Base-by-base conservation (phyloP, 92 coral and sea anemone species). In the Chrysogorgia sp. region DNA sequence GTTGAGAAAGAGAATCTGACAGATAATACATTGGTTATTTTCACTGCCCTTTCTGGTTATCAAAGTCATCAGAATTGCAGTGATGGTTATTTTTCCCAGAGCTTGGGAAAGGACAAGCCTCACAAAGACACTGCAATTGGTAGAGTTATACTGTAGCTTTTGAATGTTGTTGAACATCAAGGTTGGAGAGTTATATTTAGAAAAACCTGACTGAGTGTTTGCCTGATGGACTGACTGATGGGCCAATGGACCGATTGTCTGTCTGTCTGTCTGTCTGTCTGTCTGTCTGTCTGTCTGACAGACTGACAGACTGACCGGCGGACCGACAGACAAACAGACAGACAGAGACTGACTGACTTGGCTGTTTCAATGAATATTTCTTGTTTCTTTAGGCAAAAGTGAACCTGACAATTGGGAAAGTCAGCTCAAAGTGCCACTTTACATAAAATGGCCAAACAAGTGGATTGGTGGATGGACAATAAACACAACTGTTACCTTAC, bases 31-130 rank as follows among this genome's bases (percentile, higher is more conserved):
- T 21, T 93, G 30, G 59, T 93, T 53, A 57, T 91, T 25, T 81
- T 93, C 63, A 91, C 90, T 5, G 88, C 97, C 15, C 82, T 90
- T 55, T 86, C 90, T 80, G 98, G 98, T 24, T 80, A n/a, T n/a
- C n/a, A 53, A 47, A 75, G 67, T 49, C 30, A 75, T 1, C 68
- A 7, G 2, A 47, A 47, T 47, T 12, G 7, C 15, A 47, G 14
- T 47, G 17, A 7, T 2, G n/a, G 14, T 47, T 12, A 15, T 47
- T 47, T n/a, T 47, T 47, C 53, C n/a, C 53, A 47, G 53, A 15
- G 10, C 2, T 2, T n/a, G 7, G 53, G 15, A 47, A 6, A 6
- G 7, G 53, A 47, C 2, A n/a, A 47, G 9, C 14, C 53, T 47
- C 4, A 37, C 43, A 37, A 37, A 4, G 10, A 37, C 43, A 37